Percentiles rank a stretch among this genome's conserved stretches.
Conservation (phyloP, 2,113 vertebrate genomes). For the Maccullochella peelii region DNA sequence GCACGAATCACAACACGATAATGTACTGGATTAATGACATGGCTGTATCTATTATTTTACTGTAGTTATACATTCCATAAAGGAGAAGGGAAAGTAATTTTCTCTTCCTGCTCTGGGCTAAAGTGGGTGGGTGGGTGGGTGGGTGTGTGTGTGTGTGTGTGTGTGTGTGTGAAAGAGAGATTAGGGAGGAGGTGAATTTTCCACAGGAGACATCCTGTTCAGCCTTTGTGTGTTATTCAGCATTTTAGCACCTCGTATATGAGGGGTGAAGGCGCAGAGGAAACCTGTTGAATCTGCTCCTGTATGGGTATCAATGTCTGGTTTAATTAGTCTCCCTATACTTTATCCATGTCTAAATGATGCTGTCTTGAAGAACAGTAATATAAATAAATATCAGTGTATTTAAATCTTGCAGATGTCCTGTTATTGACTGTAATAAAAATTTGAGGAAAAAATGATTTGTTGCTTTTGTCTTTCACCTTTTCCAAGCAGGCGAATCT, state of each 20-base stretch:
- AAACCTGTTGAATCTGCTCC: constrained; percentile 11
- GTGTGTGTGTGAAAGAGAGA: constrained; percentile 44
- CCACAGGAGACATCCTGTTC: constrained; percentile 36
- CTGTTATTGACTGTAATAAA: not conserved
- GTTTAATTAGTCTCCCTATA: not conserved
- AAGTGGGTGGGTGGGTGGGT: too few relatives aligned
- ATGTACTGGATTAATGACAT: constrained; percentile 47
- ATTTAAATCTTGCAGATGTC: not conserved
- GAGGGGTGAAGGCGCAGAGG: not conserved
- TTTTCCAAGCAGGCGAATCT: constrained; percentile 89
- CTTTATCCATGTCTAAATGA: not conserved
- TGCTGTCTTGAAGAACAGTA: not conserved
- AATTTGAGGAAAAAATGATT: not conserved
- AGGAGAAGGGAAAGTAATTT: constrained; percentile 35
- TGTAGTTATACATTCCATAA: constrained; percentile 26
- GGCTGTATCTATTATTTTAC: constrained; percentile 38
- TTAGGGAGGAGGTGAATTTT: constrained; percentile 51
- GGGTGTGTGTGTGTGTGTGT: too few relatives aligned
- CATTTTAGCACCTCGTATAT: constrained; percentile 9
- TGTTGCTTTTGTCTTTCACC: not conserved
- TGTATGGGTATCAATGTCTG: not conserved
- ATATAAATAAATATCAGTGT: not conserved
- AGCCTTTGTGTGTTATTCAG: constrained; percentile 44
- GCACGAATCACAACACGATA: constrained; percentile 2
- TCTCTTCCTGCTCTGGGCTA: constrained; percentile 13